These are phyloP conservation scores for Schizopygopsis malacanthus DNA, from an alignment of 2,797 vertebrate genomes.

Conservation along the genomic window DNA sequence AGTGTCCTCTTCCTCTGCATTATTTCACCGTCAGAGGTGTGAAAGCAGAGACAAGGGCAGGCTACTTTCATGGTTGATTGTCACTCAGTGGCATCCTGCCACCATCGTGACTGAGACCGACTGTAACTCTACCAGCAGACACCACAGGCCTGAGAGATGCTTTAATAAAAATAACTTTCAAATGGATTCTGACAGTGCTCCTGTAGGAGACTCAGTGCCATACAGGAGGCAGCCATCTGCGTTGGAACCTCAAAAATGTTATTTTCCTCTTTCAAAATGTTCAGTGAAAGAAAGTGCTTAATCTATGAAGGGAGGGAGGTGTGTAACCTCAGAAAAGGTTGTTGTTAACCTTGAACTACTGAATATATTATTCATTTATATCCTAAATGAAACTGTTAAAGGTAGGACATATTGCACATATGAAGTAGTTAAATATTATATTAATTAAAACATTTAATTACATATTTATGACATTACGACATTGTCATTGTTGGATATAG, in stretches of 20 bases:
- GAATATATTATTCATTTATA: not conserved
- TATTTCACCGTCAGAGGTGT: conserved; percentile 47
- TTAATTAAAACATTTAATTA: not conserved
- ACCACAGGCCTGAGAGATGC: conserved; percentile 36
- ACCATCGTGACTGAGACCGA: conserved; percentile 34
- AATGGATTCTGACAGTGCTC: conserved; percentile 37
- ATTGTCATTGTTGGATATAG: not conserved
- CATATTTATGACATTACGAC: not conserved
- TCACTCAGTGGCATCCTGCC: conserved; percentile 53
- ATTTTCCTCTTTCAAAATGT: not conserved
- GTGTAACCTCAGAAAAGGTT: not conserved
- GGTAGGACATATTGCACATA: not conserved
- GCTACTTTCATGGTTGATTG: conserved; percentile 54
- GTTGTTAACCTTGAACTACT: not conserved
- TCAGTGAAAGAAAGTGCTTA: not conserved
- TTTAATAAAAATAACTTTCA: conserved; percentile 58
- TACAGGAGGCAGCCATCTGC: not conserved
- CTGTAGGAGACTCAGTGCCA: conserved; percentile 31
- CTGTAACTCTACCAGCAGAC: conserved; percentile 3
- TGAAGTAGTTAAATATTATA: not conserved
- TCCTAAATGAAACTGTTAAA: not conserved
- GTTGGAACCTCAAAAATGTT: not conserved
- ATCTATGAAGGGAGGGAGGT: not conserved
- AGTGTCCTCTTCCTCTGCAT: conserved; percentile 32
- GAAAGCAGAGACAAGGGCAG: conserved; percentile 21